Evolutionary conservation across 2,113 vertebrate species (phyloP).

Genomic region (Tonatia bakeri): DNA sequence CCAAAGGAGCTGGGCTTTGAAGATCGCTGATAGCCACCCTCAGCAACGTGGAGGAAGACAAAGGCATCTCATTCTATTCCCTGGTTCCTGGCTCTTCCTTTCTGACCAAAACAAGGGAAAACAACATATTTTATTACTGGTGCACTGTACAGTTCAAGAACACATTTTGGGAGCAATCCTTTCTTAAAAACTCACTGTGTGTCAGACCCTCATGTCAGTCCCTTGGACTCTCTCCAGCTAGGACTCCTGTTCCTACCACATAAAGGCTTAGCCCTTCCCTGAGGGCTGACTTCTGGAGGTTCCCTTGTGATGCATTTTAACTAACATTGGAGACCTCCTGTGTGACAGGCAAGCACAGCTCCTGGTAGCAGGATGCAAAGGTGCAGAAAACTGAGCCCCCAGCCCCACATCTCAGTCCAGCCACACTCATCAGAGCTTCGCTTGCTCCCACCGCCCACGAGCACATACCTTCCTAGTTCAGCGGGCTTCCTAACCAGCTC

Average conservation of each 20-base stretch:
- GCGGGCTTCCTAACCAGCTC: not conserved
- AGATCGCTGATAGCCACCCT: not conserved
- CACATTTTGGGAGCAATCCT: not conserved
- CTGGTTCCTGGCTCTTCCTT: not conserved
- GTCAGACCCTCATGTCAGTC: not conserved
- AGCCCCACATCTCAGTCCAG: not conserved
- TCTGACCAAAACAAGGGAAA: not conserved
- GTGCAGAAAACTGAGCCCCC: not conserved
- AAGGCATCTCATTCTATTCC: not conserved
- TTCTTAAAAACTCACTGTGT: not conserved
- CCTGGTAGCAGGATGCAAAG: not conserved
- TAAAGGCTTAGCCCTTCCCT: not conserved
- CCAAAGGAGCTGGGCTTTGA: too few species aligned
- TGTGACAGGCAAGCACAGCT: not conserved
- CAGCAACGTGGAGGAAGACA: not conserved
- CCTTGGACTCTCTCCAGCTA: not conserved
- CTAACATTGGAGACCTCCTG: not conserved
- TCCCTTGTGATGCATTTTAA: not conserved
- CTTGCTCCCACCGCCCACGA: fast-evolving
- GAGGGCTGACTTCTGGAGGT: not conserved
- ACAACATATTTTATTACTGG: not conserved
- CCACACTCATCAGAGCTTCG: not conserved
- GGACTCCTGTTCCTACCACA: not conserved
- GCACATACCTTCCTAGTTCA: not conserved
- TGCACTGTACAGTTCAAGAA: not conserved